A percentile compares a stretch with the other conserved stretches of the same genome.
Evolutionary conservation across 1,140 invertebrate species (phyloP).

Genomic region (Acromyrmex heyeri): DNA sequence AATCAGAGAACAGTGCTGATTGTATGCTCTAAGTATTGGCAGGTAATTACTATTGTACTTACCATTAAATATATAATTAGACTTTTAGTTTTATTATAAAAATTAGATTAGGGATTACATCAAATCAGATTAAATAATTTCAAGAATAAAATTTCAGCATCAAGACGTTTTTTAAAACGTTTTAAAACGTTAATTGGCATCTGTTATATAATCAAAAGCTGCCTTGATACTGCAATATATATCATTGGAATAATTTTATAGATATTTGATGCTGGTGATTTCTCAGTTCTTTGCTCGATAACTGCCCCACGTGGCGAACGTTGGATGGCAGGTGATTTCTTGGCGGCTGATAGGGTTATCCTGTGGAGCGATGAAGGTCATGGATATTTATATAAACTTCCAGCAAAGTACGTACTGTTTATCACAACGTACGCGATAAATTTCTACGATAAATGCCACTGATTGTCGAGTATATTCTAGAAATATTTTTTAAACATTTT

Average conservation of each 20-base stretch:
- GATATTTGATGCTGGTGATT: constrained; percentile 97
- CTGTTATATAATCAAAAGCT: constrained; percentile 1
- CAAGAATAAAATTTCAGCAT: neutral
- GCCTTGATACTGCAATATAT: constrained; percentile 19
- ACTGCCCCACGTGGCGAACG: constrained; percentile 93
- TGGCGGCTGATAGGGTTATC: constrained; percentile 95
- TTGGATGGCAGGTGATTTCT: constrained; percentile 98
- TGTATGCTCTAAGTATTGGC: constrained; percentile 98
- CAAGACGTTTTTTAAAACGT: neutral
- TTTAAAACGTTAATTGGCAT: neutral
- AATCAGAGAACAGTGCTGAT: constrained; percentile 99
- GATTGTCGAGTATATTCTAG: constrained; percentile 13
- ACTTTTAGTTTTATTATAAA: neutral
- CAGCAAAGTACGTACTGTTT: constrained; percentile 93
- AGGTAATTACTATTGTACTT: constrained; percentile 88
- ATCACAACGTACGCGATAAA: neutral
- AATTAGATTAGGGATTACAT: constrained; percentile 6
- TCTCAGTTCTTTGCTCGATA: constrained; percentile 96
- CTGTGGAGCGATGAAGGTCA: constrained; percentile 98
- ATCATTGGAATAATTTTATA: constrained; percentile 81
- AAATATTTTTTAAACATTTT: constrained; percentile 24
- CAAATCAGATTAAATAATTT: constrained; percentile 22
- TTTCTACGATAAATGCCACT: neutral
- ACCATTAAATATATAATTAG: neutral
- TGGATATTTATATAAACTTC: constrained; percentile 97